Percentiles rank a stretch among this genome's conserved stretches.
Conservation (phyloP, 1,140 invertebrate genomes). For the Trichoplusia ni region DNA sequence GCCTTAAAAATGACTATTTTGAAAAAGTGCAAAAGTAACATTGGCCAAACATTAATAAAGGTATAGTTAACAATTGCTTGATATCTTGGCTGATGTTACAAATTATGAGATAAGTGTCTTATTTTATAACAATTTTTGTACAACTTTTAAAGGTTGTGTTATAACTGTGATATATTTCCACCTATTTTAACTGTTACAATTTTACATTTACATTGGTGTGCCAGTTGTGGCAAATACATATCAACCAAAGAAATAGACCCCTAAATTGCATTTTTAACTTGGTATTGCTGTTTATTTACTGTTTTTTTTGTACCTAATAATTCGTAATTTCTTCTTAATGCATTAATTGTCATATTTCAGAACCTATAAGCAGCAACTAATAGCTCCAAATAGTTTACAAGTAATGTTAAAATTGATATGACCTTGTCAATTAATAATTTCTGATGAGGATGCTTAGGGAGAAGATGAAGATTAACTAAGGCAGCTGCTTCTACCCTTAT, state of each 20-base stretch:
- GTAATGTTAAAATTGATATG: too few relatives aligned
- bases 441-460: too few relatives aligned
- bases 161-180: constrained; percentile 50
- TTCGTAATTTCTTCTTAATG: too few relatives aligned
- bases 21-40: constrained; percentile 36
- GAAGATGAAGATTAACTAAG: too few relatives aligned
- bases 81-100: constrained; percentile 27
- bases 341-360: too few relatives aligned
- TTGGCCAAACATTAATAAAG: not conserved
- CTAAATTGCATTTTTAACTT: constrained; percentile 15
- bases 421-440: too few relatives aligned
- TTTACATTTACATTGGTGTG: constrained; percentile 5
- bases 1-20: not conserved
- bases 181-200: constrained; percentile 36
- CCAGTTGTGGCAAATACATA: constrained; percentile 34
- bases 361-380: too few relatives aligned
- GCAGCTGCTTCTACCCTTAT: too few relatives aligned
- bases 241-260: constrained; percentile 19
- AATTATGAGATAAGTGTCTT: constrained; percentile 1
- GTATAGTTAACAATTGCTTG: constrained; percentile 1
- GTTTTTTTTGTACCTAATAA: too few relatives aligned
- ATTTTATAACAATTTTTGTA: constrained; percentile 28
- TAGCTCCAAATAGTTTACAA: too few relatives aligned
- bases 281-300: not conserved
- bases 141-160: constrained; percentile 44